Conservation (phyloP, 2,888 invertebrate species). For the Yponomeuta evonymella region DNA sequence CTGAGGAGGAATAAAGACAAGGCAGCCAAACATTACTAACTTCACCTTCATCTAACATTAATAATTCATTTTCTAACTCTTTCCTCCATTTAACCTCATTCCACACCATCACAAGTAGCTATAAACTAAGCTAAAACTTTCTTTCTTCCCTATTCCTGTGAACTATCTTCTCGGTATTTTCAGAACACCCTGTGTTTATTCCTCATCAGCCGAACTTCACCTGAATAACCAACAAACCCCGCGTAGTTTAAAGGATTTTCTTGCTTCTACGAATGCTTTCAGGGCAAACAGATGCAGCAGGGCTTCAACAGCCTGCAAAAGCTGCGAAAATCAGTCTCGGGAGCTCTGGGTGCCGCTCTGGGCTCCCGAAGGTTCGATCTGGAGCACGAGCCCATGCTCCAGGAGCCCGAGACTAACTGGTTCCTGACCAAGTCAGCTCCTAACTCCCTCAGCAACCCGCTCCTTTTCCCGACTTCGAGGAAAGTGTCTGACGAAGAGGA, state of each 20-base stretch:
- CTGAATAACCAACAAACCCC: conserved; percentile 34
- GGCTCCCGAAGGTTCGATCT: conserved; percentile 68
- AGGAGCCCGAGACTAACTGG: conserved; percentile 81
- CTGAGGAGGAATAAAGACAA: conserved; percentile 65
- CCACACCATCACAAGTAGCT: background rate
- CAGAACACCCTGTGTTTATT: conserved; percentile 45
- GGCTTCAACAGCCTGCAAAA: conserved; percentile 82
- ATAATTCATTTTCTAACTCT: background rate
- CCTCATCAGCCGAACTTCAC: conserved; percentile 50
- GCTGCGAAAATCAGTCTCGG: conserved; percentile 82
- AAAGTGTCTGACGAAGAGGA: conserved; percentile 49
- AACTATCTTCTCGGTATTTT: background rate
- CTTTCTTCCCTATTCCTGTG: background rate
- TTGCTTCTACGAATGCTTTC: conserved; percentile 73
- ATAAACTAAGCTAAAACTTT: background rate
- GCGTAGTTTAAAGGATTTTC: conserved; percentile 72
- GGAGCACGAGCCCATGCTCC: conserved; percentile 70
- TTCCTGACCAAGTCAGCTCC: conserved; percentile 87
- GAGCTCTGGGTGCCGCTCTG: conserved; percentile 71
- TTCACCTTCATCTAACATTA: background rate
- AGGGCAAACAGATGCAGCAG: conserved; percentile 69
- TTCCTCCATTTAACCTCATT: background rate
- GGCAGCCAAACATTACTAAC: background rate
- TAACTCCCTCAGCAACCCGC: conserved; percentile 82
- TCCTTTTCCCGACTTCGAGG: conserved; percentile 49